Evolutionary conservation across 2,797 vertebrate species (phyloP).

Genomic region (Miichthys miiuy): DNA sequence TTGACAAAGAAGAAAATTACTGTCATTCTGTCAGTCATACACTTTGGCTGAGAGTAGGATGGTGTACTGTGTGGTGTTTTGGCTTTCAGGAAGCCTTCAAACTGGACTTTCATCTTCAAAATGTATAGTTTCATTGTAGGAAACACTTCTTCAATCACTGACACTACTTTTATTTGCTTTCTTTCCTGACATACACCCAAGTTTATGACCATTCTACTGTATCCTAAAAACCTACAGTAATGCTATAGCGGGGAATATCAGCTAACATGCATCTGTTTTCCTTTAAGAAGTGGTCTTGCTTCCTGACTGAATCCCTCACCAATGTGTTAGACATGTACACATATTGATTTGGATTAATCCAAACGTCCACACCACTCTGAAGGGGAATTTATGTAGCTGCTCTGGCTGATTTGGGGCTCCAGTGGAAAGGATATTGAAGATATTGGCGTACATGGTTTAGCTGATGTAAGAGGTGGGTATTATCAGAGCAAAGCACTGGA

Average conservation of each 20-base stretch:
- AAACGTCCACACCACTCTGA: slow-evolving; percentile 12
- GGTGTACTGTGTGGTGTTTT: background rate
- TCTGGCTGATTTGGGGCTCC: slow-evolving; percentile 29
- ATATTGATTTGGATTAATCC: slow-evolving; percentile 41
- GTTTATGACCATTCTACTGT: background rate
- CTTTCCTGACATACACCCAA: background rate
- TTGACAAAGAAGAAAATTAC: background rate
- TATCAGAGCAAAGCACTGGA: slow-evolving; percentile 60
- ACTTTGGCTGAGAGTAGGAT: background rate
- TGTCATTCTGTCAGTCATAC: background rate
- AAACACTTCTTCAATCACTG: background rate
- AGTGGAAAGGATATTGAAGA: slow-evolving; percentile 45
- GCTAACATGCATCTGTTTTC: slow-evolving; percentile 11
- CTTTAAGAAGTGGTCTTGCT: slow-evolving; percentile 4
- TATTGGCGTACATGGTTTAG: slow-evolving; percentile 46
- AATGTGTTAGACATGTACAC: slow-evolving; percentile 9
- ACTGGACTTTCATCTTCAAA: slow-evolving; percentile 14
- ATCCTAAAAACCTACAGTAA: background rate
- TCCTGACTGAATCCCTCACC: slow-evolving; percentile 17
- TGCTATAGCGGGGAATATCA: background rate
- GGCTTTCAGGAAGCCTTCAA: background rate
- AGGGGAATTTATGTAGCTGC: slow-evolving; percentile 30
- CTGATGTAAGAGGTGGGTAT: slow-evolving; percentile 40
- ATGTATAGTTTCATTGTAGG: background rate
- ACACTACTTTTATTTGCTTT: background rate